These are phyloP conservation scores for Lepidochitona cinerea DNA, from an alignment of 2,888 invertebrate genomes.

Conservation along the genomic window DNA sequence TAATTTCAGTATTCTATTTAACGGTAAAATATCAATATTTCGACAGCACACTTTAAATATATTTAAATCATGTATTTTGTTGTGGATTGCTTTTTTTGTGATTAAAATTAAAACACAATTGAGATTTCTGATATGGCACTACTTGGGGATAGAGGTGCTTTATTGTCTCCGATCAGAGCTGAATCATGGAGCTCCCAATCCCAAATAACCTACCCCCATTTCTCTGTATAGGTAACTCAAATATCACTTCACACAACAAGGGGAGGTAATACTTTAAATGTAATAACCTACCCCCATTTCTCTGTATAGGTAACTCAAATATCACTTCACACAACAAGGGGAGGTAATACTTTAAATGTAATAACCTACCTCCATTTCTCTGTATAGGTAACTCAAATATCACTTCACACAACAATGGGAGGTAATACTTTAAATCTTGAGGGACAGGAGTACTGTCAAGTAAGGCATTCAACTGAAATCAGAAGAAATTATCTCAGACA, in stretches of 20 bases:
- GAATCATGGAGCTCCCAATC: no score
- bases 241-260: slow-evolving; percentile 81
- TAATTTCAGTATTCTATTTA: no score
- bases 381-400: slow-evolving; percentile 83
- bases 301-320: slow-evolving; percentile 81
- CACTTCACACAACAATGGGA: slow-evolving; percentile 83
- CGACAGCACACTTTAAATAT: no score
- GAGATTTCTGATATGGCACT: no score
- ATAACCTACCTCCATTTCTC: slow-evolving; percentile 70
- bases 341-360: slow-evolving; percentile 79
- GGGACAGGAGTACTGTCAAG: slow-evolving; percentile 80
- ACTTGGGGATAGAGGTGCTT: no score
- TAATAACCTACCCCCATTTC: slow-evolving; percentile 70
- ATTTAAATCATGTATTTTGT: no score
- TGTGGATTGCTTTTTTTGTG: no score
- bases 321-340: slow-evolving; percentile 83
- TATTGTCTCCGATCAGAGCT: no score
- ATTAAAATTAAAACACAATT: no score
- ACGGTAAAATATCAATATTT: no score
- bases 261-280: slow-evolving; percentile 81
- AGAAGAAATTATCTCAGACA: slow-evolving; percentile 7
- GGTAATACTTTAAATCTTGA: slow-evolving; percentile 78
- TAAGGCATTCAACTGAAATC: slow-evolving; percentile 79
- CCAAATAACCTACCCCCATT: slow-evolving; percentile 71
- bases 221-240: slow-evolving; percentile 81